These are phyloP conservation scores for Puma concolor DNA, from an alignment of 2,113 vertebrate species.

Conservation along the genomic window DNA sequence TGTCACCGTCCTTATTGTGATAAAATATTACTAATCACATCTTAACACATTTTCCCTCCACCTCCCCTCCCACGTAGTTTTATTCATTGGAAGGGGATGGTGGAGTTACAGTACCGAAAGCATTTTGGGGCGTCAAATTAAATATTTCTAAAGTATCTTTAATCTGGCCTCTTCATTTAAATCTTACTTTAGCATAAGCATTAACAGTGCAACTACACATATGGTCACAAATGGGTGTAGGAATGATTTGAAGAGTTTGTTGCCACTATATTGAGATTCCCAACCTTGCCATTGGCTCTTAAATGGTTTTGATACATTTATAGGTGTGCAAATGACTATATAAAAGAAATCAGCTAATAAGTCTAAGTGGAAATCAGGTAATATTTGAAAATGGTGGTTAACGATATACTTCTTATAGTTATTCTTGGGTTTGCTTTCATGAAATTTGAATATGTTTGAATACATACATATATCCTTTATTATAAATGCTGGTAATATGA, in stretches of 20 bases:
- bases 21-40: conserved; percentile 33
- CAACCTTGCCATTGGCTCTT: background rate
- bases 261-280: background rate
- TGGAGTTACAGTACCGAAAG: background rate
- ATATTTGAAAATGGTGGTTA: conserved; percentile 8
- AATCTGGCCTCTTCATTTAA: conserved; percentile 40
- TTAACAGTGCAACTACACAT: background rate
- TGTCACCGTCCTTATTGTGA: background rate
- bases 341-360: conserved; percentile 40
- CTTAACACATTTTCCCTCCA: background rate
- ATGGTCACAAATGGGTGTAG: background rate
- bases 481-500: conserved; percentile 18
- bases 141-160: conserved; percentile 16
- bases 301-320: background rate
- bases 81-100: background rate
- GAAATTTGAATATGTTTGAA: background rate
- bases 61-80: background rate
- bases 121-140: background rate
- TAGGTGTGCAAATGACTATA: background rate
- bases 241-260: background rate
- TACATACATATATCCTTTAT: background rate
- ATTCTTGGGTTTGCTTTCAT: conserved; percentile 21
- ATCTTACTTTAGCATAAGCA: conserved; percentile 29
- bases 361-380: conserved; percentile 11
- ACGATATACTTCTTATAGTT: background rate